Percentiles rank a stretch among this genome's conserved stretches.
phyloP scores from a whole-genome alignment of 2,113 vertebrate species.

The Hippocampus abdominalis region DNA sequence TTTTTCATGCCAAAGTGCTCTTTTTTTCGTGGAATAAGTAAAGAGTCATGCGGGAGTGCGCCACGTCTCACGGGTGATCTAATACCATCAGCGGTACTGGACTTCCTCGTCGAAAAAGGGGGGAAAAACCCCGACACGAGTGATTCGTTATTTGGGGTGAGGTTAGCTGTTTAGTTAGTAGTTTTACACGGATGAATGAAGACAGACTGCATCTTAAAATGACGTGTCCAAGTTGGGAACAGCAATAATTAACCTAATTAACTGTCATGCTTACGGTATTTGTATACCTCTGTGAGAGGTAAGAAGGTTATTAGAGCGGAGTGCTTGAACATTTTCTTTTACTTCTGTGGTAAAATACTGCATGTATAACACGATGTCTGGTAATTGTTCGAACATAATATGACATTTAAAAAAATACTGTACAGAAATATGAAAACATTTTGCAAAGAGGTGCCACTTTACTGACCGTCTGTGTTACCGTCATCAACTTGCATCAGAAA shows the following conservation, averaged over 20 bases:
- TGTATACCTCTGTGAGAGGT: not conserved
- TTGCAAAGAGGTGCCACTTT: no score
- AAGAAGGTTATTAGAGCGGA: not conserved
- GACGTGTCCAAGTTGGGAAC: not conserved
- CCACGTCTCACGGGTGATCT: constrained; percentile 54
- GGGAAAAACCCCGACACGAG: not conserved
- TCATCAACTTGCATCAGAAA: no score
- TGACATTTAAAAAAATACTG: not conserved
- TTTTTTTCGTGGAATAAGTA: constrained; percentile 9
- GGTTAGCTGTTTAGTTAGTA: not conserved
- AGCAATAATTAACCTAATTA: not conserved
- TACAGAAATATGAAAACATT: not conserved
- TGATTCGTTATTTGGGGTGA: not conserved
- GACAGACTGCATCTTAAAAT: not conserved
- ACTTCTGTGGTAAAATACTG: not conserved
- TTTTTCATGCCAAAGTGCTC: not conserved
- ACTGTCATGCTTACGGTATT: not conserved
- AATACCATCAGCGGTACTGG: constrained; percentile 1
- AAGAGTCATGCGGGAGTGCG: constrained; percentile 24
- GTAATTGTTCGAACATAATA: not conserved
- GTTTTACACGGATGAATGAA: constrained; percentile 51
- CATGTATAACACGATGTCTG: not conserved
- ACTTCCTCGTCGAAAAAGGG: constrained; percentile 29
- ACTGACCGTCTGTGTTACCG: no score
- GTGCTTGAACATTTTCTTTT: not conserved